Evolutionary conservation across 2,797 vertebrate species (phyloP).

Genomic region (Thamnophis elegans): DNA sequence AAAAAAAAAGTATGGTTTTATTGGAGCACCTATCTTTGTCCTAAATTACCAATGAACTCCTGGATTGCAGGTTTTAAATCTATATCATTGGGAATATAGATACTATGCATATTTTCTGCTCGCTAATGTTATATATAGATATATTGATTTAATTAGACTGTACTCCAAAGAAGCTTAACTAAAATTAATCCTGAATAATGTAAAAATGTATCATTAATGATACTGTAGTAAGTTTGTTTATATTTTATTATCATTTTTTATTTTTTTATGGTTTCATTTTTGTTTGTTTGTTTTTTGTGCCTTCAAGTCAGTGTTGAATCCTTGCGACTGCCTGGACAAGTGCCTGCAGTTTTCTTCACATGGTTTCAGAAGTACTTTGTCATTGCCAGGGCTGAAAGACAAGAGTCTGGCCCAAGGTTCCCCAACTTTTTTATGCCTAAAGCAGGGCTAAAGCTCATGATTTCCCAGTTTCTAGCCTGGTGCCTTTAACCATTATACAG

Average conservation of each 20-base stretch:
- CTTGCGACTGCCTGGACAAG: neutral
- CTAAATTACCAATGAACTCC: slow-evolving; percentile 41
- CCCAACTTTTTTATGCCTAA: neutral
- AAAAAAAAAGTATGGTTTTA: slow-evolving; percentile 12
- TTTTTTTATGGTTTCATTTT: neutral
- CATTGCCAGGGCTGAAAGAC: neutral
- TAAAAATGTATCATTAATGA: neutral
- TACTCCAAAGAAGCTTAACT: neutral
- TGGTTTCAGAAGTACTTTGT: neutral
- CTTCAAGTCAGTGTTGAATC: neutral
- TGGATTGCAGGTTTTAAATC: neutral
- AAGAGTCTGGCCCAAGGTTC: neutral
- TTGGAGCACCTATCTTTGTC: slow-evolving; percentile 25
- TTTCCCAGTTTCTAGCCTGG: neutral
- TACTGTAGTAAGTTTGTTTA: fast-evolving
- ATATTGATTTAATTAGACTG: neutral
- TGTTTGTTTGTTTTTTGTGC: neutral
- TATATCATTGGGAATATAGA: neutral
- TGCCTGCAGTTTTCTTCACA: neutral
- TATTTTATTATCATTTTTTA: neutral
- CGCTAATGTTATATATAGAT: neutral
- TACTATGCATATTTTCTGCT: neutral
- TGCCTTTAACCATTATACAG: neutral
- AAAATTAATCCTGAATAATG: neutral
- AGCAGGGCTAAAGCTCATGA: neutral